phyloP scores from a whole-genome alignment of 2,888 invertebrate genomes.

The Conistra vaccinii region DNA sequence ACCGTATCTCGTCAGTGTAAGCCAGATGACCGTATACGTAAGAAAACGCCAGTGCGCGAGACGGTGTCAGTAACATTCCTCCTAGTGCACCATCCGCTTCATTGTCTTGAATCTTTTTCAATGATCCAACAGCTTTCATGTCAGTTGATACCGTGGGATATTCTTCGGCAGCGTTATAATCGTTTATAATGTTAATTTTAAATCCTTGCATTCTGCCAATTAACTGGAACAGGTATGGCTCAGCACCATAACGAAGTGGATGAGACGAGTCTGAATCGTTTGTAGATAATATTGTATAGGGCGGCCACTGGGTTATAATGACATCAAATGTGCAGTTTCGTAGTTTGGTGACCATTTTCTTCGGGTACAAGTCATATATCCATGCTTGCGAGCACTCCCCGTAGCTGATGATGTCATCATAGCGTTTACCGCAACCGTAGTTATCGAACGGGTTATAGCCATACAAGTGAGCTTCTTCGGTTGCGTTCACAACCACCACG shows the following conservation, averaged over 20 bases:
- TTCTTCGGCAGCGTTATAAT: constrained; percentile 63
- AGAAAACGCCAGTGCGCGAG: constrained; percentile 53
- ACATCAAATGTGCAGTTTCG: constrained; percentile 76
- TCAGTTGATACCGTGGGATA: constrained; percentile 68
- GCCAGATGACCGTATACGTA: constrained; percentile 47
- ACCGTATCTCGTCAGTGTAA: constrained; percentile 57
- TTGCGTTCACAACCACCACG: constrained; percentile 73
- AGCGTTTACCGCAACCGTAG: constrained; percentile 78
- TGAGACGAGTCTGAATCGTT: constrained; percentile 32
- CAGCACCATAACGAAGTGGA: constrained; percentile 63
- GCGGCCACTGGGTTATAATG: constrained; percentile 75
- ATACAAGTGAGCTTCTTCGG: constrained; percentile 71
- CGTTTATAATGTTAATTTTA: constrained; percentile 69
- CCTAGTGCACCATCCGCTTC: constrained; percentile 54
- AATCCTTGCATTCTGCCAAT: constrained; percentile 74
- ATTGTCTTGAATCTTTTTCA: constrained; percentile 58
- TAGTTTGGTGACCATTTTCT: constrained; percentile 71
- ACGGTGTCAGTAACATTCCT: constrained; percentile 53
- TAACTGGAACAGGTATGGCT: constrained; percentile 71
- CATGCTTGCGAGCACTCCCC: constrained; percentile 73
- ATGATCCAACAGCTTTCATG: constrained; percentile 71
- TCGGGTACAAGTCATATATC: constrained; percentile 66
- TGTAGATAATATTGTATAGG: constrained; percentile 57
- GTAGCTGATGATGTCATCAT: constrained; percentile 70
- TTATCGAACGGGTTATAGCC: constrained; percentile 81